Evolutionary conservation across 92 coral and sea anemone genomes (phyloP).

Genomic region (Epizoanthus stellaris): DNA sequence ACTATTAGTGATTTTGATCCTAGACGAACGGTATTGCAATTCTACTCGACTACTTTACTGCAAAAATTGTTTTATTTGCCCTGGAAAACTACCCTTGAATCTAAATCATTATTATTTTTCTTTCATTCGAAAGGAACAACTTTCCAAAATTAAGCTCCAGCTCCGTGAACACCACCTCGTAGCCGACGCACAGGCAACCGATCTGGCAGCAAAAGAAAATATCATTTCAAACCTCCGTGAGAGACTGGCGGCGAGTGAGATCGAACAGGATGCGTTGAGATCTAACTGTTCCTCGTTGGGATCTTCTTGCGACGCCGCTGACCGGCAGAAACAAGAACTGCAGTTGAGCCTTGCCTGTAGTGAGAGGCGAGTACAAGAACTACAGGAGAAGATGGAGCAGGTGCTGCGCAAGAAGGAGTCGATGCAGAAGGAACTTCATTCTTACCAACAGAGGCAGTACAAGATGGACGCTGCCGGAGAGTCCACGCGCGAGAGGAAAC

Average conservation of each 20-base stretch:
- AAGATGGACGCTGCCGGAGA: constrained; percentile 68
- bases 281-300: constrained; percentile 51
- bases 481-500: constrained; percentile 59
- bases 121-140: constrained; percentile 59
- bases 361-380: constrained; percentile 65
- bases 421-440: constrained; percentile 74
- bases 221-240: constrained; percentile 81
- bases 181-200: constrained; percentile 71
- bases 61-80: no score
- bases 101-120: neutral
- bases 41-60: no score
- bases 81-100: neutral
- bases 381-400: constrained; percentile 70
- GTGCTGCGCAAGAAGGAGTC: constrained; percentile 67
- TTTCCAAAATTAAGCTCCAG: constrained; percentile 75
- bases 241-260: constrained; percentile 71
- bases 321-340: constrained; percentile 64
- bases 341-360: constrained; percentile 68
- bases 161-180: constrained; percentile 79
- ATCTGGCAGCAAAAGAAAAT: constrained; percentile 76
- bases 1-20: no score
- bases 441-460: constrained; percentile 60
- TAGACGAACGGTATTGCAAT: no score
- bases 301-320: constrained; percentile 60
- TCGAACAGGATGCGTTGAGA: constrained; percentile 64